Conservation (phyloP, 2,113 vertebrate genomes). For the Pogona vitticeps region DNA sequence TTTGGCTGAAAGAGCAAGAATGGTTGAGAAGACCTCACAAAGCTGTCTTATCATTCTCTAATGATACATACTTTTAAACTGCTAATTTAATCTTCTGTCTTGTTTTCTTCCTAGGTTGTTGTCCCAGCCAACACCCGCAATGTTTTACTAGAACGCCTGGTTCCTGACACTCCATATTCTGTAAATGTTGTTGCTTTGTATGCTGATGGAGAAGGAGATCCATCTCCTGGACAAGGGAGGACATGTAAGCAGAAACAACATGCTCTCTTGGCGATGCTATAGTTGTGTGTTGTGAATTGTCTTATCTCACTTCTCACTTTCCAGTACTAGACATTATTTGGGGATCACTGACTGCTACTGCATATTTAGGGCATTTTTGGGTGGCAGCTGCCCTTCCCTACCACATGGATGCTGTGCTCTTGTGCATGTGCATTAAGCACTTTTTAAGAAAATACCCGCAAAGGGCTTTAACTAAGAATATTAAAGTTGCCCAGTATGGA, state of each 20-base stretch:
- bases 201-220: slow-evolving; percentile 86
- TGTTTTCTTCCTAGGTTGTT: slow-evolving; percentile 80
- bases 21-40: neutral
- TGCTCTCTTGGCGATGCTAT: neutral
- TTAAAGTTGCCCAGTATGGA: no score
- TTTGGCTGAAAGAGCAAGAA: neutral
- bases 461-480: neutral
- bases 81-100: slow-evolving; percentile 22
- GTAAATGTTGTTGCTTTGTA: slow-evolving; percentile 87
- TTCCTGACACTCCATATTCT: slow-evolving; percentile 88
- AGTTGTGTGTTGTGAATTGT: neutral
- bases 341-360: neutral
- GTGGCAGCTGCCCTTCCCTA: no score
- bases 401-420: neutral
- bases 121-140: slow-evolving; percentile 85
- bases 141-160: slow-evolving; percentile 87
- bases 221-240: slow-evolving; percentile 80
- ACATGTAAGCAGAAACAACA: slow-evolving; percentile 82
- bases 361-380: neutral
- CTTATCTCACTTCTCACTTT: neutral
- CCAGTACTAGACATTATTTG: neutral
- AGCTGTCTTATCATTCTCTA: neutral
- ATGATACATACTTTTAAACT: neutral
- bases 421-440: neutral
- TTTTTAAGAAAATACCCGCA: neutral